A percentile compares a stretch with the other conserved stretches of the same genome.
These are phyloP conservation scores for Scaptomyza parva DNA, from an alignment of 2,888 invertebrate genomes.

Conservation along the genomic window DNA sequence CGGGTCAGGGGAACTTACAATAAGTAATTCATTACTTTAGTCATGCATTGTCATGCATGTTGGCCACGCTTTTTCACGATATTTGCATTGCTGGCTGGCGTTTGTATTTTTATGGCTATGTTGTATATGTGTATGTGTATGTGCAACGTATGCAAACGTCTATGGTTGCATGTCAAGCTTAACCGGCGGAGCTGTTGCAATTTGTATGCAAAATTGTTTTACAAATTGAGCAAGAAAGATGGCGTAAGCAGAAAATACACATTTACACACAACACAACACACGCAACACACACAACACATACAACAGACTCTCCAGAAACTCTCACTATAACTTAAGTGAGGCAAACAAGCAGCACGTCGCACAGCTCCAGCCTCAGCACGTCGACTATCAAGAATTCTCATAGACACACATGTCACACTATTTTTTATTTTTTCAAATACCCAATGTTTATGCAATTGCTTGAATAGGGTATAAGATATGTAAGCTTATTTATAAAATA, in stretches of 20 bases:
- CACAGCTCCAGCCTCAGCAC: constrained; percentile 47
- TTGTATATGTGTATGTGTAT: constrained; percentile 35
- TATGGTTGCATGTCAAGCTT: constrained; percentile 62
- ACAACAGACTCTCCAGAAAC: constrained; percentile 18
- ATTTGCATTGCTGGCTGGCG: constrained; percentile 52
- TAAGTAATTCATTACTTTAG: constrained; percentile 79
- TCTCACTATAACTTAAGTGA: constrained; percentile 34
- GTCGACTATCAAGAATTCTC: constrained; percentile 59
- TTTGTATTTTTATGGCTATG: constrained; percentile 71
- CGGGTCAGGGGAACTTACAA: constrained; percentile 51
- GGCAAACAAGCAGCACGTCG: constrained; percentile 62
- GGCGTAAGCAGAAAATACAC: constrained; percentile 70
- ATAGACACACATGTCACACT: constrained; percentile 48
- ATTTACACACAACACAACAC: constrained; percentile 30
- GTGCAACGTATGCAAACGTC: constrained; percentile 46
- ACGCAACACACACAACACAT: constrained; percentile 29
- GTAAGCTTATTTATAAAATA: background rate
- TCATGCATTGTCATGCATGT: constrained; percentile 78
- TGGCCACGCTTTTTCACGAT: constrained; percentile 70
- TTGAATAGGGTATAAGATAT: background rate
- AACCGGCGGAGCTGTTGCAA: constrained; percentile 72
- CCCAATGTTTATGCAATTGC: constrained; percentile 4
- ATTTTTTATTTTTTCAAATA: constrained; percentile 24
- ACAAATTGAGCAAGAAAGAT: constrained; percentile 80
- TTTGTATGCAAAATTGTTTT: constrained; percentile 80